A percentile compares a stretch with the other conserved stretches of the same genome.
These are phyloP conservation scores for Platyscapa corneri DNA, from an alignment of 1,140 invertebrate species.

Conservation along the genomic window DNA sequence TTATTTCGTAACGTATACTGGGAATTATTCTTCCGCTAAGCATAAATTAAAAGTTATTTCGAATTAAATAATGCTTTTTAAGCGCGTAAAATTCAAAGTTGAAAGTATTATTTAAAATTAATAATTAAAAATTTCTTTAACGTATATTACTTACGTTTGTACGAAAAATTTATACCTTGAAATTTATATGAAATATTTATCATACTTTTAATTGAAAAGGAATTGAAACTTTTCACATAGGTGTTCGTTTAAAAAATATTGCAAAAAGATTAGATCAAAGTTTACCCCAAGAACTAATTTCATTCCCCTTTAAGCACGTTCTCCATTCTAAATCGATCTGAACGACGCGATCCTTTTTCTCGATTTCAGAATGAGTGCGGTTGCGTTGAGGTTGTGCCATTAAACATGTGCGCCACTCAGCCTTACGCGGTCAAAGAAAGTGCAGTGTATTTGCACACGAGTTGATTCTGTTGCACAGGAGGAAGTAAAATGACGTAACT, in stretches of 20 bases:
- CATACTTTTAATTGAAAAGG: no score
- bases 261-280: neutral
- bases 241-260: neutral
- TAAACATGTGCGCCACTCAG: neutral
- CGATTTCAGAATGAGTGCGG: neutral
- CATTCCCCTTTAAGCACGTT: neutral
- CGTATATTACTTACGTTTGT: no score
- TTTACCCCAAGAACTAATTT: neutral
- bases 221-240: no score
- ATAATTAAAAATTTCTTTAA: no score
- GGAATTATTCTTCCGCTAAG: no score
- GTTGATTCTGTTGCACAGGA: neutral
- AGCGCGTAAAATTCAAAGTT: no score
- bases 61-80: no score
- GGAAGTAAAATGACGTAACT: slow-evolving; percentile 17
- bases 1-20: no score
- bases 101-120: no score
- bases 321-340: neutral
- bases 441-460: neutral
- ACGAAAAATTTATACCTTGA: no score
- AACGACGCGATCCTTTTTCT: neutral
- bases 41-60: no score
- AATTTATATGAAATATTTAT: no score
- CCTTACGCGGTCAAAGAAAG: neutral
- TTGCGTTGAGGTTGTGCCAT: neutral